Evolutionary conservation across 30 jellyfish, hydroid and myxozoan genomes (phyloP).

Genomic region (Nemopilema nomurai): DNA sequence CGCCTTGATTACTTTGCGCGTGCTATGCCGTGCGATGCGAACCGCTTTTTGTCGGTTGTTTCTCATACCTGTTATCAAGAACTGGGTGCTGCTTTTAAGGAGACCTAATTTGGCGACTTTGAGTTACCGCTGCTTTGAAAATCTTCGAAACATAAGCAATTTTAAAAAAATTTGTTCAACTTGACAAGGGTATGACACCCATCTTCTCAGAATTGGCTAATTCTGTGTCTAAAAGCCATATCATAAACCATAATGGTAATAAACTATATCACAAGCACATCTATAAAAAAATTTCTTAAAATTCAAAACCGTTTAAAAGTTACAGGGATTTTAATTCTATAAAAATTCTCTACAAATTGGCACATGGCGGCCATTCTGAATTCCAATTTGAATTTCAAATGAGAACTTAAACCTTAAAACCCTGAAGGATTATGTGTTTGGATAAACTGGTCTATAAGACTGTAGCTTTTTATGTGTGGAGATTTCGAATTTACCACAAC

Average conservation of each 20-base stretch:
- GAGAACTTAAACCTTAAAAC: not conserved
- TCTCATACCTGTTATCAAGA: no score
- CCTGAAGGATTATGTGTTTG: not conserved
- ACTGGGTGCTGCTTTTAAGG: no score
- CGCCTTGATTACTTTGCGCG: no score
- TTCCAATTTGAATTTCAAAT: not conserved
- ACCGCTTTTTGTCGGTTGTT: no score
- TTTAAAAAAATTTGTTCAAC: no score
- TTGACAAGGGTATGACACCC: not conserved
- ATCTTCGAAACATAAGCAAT: no score
- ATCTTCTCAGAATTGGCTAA: not conserved
- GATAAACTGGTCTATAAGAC: not conserved
- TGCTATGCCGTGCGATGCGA: no score
- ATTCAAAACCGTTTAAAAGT: not conserved
- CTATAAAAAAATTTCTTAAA: not conserved
- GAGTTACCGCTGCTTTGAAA: no score
- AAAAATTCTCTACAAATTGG: not conserved
- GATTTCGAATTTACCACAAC: not conserved
- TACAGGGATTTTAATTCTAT: not conserved
- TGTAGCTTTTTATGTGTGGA: not conserved
- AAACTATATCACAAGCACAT: not conserved
- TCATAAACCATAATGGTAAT: no score
- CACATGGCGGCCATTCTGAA: not conserved
- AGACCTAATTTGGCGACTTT: no score
- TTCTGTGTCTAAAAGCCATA: not conserved